Base-by-base conservation (phyloP, 2,797 vertebrate genomes). In the Acanthurus tractus region DNA sequence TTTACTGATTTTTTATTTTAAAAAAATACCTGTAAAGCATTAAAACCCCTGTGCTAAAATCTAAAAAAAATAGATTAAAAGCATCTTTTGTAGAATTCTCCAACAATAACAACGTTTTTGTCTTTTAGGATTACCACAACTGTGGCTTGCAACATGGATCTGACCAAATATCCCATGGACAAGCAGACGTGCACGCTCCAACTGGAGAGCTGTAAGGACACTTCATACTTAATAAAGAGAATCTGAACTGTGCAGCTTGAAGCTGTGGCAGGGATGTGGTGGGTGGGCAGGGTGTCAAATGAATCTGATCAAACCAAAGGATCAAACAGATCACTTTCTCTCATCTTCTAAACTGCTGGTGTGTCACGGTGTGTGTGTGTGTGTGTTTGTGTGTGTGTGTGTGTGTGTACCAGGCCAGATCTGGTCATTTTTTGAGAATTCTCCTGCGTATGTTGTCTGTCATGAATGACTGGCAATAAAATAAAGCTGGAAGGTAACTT, bases 101-200 rank as follows among this genome's bases (percentile, higher is more conserved):
- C 23, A 22, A 66, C 4, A 38, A 12, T 55, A 63, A 85, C 18
- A 15, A 22, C 8, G 13, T 25, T 64, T 62, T 36, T 58, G 1
- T 74, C 65, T 58, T 78, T 18, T 22, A 97, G 96, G 94, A 97
- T 97, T 82, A 98, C 96, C 18, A 95, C 97, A 48, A 97, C 97
- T 1, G 97, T 98, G 88, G 96, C 97, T 7, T 98, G 96, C 94
- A 97, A 96, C 91, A 98, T 97, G 97, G 97, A 97, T 85, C 93
- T 98, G 84, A 97, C 96, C 57, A 98, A 98, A 88, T 98, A 97
- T 65, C 97, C 97, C 0, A 98, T 97, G 97, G 97, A 98, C 92
- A 97, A 97, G 82, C 97, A 98, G 94, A 97, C 93, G 0, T 98
- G 97, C 90, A 97, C 95, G 18, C 93, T 98, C 58, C 97, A 98